Evolutionary conservation across 2,888 invertebrate species (phyloP), one percentile per base, ranked within the genome.

Genomic region (Minunthozetes semirufus): DNA sequence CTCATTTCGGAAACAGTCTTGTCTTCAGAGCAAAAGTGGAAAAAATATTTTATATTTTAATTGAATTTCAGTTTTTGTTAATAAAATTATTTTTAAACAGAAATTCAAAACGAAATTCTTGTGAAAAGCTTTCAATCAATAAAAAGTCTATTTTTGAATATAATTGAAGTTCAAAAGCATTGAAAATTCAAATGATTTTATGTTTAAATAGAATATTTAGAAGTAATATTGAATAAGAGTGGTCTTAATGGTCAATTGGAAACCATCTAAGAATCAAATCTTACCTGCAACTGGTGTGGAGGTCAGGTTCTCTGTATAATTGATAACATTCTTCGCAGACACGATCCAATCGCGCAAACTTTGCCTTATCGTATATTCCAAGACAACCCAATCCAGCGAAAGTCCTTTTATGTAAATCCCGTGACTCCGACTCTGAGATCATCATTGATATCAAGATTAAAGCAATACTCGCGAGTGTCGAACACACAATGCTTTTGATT

Each of bases 311-410:
- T 17, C 78, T 73, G 63, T 76, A 79, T 13, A 78, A 42, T 22
- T 78, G 77, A 50, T 78, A 79, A 25, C 72, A 78, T 72, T 79
- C 78, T 50, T 78, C 78, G 53, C 78, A 79, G 11, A 79, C 63
- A 15, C 78, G 72, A 53, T 79, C 78, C 27, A 79, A 72, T 15
- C 78, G 72, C 11, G 77, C 77, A 56, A 79, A 79, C 66, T 78
- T 78, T n/a, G 78, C 74, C 25, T 77, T 77, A 73, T 79, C 78
- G 71, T 77, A 79, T 1, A 77, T 77, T 15, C 78, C 78, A 74
- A 78, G 77, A 72, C 78, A 78, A 1, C 78, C 78, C 2, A 78
- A 72, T 0, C 72, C 75, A 0, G 78, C 48, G 50, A 79, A 79
- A 17, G 72, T 76, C 29, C 75, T 27, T 72, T 72, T 74, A 63